Evolutionary conservation across 2,797 vertebrate genomes (phyloP).

Genomic region (Paratrypauchen microcephalus): DNA sequence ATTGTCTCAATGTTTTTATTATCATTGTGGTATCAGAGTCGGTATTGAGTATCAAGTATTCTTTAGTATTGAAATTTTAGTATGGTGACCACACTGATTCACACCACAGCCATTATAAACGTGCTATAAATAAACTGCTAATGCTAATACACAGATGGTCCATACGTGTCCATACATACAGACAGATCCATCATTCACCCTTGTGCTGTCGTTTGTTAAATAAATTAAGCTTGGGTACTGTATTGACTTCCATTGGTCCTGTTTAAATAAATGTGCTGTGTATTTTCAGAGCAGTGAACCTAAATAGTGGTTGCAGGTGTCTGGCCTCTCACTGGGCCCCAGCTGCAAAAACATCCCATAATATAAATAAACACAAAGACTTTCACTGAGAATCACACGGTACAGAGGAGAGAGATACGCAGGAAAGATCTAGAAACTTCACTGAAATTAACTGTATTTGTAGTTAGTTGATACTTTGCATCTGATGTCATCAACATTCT

Average conservation of each 20-base stretch:
- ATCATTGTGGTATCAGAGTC: too few species aligned
- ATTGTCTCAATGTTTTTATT: too few species aligned
- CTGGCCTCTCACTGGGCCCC: slow-evolving; percentile 33
- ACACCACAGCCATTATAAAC: too few species aligned
- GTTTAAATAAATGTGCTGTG: background rate
- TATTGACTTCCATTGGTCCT: background rate
- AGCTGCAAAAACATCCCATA: slow-evolving; percentile 51
- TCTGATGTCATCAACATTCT: too few species aligned
- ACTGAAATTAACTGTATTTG: too few species aligned
- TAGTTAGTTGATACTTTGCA: too few species aligned
- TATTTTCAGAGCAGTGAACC: background rate
- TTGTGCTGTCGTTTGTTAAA: background rate
- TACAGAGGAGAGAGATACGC: slow-evolving; percentile 5
- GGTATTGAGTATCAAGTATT: too few species aligned
- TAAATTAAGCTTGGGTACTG: background rate
- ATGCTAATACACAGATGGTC: background rate
- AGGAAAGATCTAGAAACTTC: background rate
- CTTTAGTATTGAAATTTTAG: too few species aligned
- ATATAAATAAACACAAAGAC: background rate
- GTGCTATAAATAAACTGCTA: too few species aligned
- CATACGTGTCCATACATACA: too few species aligned
- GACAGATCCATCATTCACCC: too few species aligned
- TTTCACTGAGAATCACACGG: slow-evolving; percentile 10
- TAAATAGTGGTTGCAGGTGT: background rate
- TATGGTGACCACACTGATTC: too few species aligned